Conservation (phyloP, 2,888 invertebrate genomes). For the Clostera curtula region DNA sequence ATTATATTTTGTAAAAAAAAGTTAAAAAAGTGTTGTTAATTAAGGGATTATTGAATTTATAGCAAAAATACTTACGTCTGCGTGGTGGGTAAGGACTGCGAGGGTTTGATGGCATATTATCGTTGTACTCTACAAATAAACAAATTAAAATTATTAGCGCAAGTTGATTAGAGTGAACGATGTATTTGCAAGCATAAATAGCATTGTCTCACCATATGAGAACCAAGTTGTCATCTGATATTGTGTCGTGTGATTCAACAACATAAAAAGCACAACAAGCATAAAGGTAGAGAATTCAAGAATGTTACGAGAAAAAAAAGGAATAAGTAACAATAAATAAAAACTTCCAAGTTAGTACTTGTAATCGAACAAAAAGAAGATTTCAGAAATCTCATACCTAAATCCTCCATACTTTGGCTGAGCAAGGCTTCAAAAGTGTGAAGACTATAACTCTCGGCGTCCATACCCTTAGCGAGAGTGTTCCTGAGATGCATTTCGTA, state of each 20-base stretch:
- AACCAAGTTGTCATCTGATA: too few relatives aligned
- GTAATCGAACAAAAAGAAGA: slow-evolving; percentile 10
- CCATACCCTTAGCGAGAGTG: slow-evolving; percentile 95
- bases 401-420: slow-evolving; percentile 96
- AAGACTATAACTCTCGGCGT: slow-evolving; percentile 94
- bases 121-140: slow-evolving; percentile 83
- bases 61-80: slow-evolving; percentile 86
- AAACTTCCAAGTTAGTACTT: slow-evolving; percentile 5
- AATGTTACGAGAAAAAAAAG: too few relatives aligned
- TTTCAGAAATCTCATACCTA: slow-evolving; percentile 75
- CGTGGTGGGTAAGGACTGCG: slow-evolving; percentile 89
- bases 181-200: neutral
- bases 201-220: too few relatives aligned
- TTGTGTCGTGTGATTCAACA: too few relatives aligned
- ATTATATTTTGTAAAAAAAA: slow-evolving; percentile 3
- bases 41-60: neutral
- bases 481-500: slow-evolving; percentile 96
- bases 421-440: slow-evolving; percentile 95
- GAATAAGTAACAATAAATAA: too few relatives aligned
- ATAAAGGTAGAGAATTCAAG: too few relatives aligned
- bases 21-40: slow-evolving; percentile 3
- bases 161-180: too few relatives aligned
- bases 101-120: slow-evolving; percentile 89
- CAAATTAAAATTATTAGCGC: slow-evolving; percentile 1
- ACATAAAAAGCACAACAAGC: too few relatives aligned